Base-by-base conservation (phyloP, 2,888 invertebrate genomes). In the Laspeyria flexula region DNA sequence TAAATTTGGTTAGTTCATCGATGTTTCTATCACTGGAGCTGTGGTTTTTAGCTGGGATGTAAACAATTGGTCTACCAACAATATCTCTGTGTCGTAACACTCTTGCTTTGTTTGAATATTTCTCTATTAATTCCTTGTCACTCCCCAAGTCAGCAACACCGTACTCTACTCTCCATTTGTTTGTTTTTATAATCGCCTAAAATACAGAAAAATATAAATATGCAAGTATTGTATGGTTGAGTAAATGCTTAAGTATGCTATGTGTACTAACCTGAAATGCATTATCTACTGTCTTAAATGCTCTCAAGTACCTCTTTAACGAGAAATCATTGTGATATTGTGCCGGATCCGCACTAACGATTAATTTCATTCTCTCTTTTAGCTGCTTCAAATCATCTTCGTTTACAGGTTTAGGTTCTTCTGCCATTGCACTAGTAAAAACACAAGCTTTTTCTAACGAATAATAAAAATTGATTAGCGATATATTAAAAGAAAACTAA, bases 301-400 rank as follows among this genome's bases (percentile, higher is more conserved):
- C 96, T 68, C 95, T 90, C 50, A 96, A 84, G 85, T 96, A 96
- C 65, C 96, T 92, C 67, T 91, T 93, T 38, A 96, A 78, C 0
- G 96, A 96, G 80, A 93, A 95, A 46, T 96, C 96, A 79, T 96
- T 96, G 70, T 96, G 96, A 75, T 95, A 96, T 76, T 96, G 96
- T 13, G 90, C 88, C 18, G 96, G 95, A 85, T 96, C 96, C 18
- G 96, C 96, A 53, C 94, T 95, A 7, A 90, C 93, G 65, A 96
- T 96, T 58, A 96, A 77, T 83, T 94, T 94, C 95, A 96, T 96
- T 38, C 96, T 93, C 58, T 93, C 93, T 81, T 95, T 95, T 23
- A 96, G 76, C 55, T 94, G 94, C 76, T 94, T 93, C 16, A 96
- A 83, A 78, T 95, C 94, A 54, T 92, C 91, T 68, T 94, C 94